These are phyloP conservation scores for Lichenostomus cassidix DNA, from an alignment of 2,113 vertebrate species.

Conservation along the genomic window DNA sequence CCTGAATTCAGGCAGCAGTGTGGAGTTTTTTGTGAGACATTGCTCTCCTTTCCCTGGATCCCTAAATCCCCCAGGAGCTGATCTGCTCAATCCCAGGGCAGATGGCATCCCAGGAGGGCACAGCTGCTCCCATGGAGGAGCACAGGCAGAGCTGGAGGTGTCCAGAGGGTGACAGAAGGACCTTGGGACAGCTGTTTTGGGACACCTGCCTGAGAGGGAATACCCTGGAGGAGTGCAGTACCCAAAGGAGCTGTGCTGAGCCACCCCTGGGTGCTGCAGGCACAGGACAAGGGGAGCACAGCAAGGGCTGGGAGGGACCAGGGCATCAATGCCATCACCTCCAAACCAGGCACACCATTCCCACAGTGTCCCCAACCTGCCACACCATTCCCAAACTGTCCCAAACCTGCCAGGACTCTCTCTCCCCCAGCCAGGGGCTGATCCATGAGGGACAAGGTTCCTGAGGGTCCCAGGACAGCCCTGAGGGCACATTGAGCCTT, in stretches of 20 bases:
- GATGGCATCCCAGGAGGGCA: fast-evolving
- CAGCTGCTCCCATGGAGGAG: neutral
- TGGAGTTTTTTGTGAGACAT: neutral
- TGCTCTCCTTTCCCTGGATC: neutral
- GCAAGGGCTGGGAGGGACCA: neutral
- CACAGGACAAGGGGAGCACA: neutral
- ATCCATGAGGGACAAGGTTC: neutral
- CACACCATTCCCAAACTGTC: neutral
- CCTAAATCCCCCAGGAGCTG: neutral
- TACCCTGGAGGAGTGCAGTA: neutral
- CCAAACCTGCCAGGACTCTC: neutral
- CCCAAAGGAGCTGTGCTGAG: neutral
- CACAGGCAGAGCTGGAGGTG: neutral
- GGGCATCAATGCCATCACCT: neutral
- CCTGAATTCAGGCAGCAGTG: neutral
- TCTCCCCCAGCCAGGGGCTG: neutral
- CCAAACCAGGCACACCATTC: neutral
- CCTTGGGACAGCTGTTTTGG: neutral
- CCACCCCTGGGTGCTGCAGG: neutral
- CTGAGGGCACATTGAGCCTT: fast-evolving
- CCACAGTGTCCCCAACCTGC: neutral
- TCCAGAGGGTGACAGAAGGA: neutral
- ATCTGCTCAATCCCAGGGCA: neutral
- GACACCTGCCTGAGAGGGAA: neutral
- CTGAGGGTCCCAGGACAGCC: neutral